Percentiles rank a stretch among this genome's conserved stretches.
Evolutionary conservation across 1,140 invertebrate species (phyloP).

Genomic region (Drosophila trapezifrons): DNA sequence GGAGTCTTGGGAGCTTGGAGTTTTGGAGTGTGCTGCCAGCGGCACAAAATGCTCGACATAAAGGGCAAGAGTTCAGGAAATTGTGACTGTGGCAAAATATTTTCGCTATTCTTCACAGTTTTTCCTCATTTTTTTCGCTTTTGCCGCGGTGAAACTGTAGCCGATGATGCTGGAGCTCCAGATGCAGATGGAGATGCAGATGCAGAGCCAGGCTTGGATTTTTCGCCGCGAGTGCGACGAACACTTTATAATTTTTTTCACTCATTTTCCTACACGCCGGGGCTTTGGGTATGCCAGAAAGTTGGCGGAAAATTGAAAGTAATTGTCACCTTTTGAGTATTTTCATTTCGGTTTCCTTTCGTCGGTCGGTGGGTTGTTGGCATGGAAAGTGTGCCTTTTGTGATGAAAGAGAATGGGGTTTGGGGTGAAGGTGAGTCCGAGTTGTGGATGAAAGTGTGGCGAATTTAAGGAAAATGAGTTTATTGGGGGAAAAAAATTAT

Average conservation of each 20-base stretch:
- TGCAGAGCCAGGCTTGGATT: constrained; percentile 13
- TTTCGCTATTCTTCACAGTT: constrained; percentile 49
- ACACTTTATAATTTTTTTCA: constrained; percentile 23
- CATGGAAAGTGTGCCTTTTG: constrained; percentile 55
- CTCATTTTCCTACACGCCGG: constrained; percentile 28
- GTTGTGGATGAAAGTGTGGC: constrained; percentile 43
- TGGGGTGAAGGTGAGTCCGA: constrained; percentile 54
- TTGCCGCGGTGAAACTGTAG: constrained; percentile 64
- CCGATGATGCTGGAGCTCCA: constrained; percentile 41
- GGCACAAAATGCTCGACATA: constrained; percentile 77
- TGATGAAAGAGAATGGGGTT: constrained; percentile 43
- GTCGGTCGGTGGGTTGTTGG: constrained; percentile 16
- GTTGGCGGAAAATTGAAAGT: constrained; percentile 74
- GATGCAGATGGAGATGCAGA: constrained; percentile 22
- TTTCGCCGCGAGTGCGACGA: constrained; percentile 20
- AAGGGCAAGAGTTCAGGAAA: constrained; percentile 81
- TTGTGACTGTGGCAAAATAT: constrained; percentile 75
- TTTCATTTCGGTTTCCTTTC: constrained; percentile 40
- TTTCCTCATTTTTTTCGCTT: constrained; percentile 22
- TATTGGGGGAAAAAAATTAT: neutral
- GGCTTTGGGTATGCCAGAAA: constrained; percentile 28
- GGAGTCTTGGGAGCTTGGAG: constrained; percentile 9
- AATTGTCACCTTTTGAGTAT: constrained; percentile 74
- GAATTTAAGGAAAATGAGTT: constrained; percentile 2
- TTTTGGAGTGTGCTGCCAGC: constrained; percentile 64